Conservation (phyloP, 2,888 invertebrate genomes). For the Caenorhabditis sp. region DNA sequence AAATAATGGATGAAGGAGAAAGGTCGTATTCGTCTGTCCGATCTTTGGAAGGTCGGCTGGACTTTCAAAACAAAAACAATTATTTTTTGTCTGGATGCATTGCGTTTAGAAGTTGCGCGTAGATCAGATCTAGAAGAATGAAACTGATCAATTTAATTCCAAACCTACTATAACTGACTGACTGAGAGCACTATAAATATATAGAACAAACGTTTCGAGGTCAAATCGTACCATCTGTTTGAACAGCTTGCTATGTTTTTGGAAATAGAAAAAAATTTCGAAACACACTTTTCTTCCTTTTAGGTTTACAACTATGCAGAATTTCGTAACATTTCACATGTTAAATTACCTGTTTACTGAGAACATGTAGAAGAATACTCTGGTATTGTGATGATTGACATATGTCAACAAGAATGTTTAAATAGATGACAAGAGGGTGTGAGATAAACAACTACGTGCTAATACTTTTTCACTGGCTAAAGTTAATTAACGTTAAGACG, state of each 20-base stretch:
- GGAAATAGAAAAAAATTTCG: not conserved
- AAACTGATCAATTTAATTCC: not conserved
- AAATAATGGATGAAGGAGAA: not conserved
- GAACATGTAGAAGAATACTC: too few relatives aligned
- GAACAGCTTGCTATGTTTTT: not conserved
- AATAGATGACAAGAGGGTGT: not conserved
- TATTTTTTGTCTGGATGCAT: not conserved
- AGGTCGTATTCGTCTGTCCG: not conserved
- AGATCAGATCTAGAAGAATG: too few relatives aligned
- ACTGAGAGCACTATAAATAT: not conserved
- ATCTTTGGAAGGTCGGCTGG: not conserved
- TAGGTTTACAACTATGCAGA: too few relatives aligned
- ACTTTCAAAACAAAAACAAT: not conserved
- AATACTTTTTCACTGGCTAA: not conserved
- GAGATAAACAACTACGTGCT: not conserved
- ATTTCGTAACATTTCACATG: too few relatives aligned
- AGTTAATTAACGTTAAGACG: not conserved
- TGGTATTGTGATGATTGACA: not conserved
- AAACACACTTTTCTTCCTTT: too few relatives aligned
- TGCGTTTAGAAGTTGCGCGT: too few relatives aligned
- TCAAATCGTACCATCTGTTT: slow-evolving; percentile 1
- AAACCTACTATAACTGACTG: not conserved
- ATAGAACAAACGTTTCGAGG: not conserved
- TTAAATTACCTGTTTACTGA: too few relatives aligned
- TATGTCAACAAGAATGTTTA: not conserved